Conservation (phyloP, 1,140 invertebrate species). For the Orussus abietinus region DNA sequence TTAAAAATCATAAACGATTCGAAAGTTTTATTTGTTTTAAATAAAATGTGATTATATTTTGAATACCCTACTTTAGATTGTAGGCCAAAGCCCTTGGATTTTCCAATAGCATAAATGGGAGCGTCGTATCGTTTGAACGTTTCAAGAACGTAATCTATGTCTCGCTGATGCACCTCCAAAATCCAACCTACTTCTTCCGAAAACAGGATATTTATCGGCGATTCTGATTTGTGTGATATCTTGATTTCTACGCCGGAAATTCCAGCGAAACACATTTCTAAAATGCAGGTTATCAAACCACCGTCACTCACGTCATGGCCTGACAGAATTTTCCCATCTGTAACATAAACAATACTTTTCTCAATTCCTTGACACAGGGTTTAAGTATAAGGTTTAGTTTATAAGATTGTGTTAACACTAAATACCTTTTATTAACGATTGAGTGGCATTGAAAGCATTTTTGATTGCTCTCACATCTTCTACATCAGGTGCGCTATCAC, state of each 20-base stretch:
- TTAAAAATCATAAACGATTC: constrained; percentile 8
- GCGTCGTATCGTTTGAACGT: constrained; percentile 61
- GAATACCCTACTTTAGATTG: constrained; percentile 56
- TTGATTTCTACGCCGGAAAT: constrained; percentile 75
- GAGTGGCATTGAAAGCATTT: constrained; percentile 77
- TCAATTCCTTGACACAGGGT: neutral
- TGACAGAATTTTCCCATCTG: constrained; percentile 71
- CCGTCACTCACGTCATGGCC: constrained; percentile 98
- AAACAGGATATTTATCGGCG: constrained; percentile 71
- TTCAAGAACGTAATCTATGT: constrained; percentile 59
- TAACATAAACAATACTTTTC: constrained; percentile 18
- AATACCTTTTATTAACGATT: constrained; percentile 72
- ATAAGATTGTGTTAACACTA: constrained; percentile 6
- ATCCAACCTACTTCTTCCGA: constrained; percentile 90
- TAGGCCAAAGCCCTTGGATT: constrained; percentile 63
- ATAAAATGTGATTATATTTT: constrained; percentile 11
- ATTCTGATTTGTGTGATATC: constrained; percentile 56
- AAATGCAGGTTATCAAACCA: constrained; percentile 80
- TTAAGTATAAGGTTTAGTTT: constrained; percentile 7
- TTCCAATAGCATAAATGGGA: constrained; percentile 71
- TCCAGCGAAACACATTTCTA: constrained; percentile 96
- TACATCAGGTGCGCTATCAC: constrained; percentile 76
- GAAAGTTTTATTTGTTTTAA: too few species aligned
- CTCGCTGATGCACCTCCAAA: constrained; percentile 68
- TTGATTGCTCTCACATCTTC: constrained; percentile 65